These are phyloP conservation scores for Cromileptes altivelis DNA, from an alignment of 2,113 vertebrate genomes.

Conservation along the genomic window DNA sequence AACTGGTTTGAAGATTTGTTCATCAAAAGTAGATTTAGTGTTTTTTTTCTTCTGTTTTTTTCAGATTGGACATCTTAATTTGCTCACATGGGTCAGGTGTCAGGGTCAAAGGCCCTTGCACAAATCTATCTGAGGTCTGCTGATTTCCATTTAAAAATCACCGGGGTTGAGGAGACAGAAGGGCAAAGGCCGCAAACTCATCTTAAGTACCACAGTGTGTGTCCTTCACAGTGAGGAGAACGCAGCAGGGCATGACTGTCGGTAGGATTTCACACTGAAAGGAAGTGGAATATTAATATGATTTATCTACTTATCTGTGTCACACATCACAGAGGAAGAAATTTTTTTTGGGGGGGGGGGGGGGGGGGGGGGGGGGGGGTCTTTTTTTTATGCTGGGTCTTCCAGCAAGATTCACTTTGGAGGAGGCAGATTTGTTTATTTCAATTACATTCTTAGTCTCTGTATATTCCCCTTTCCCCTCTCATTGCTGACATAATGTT, in stretches of 20 bases:
- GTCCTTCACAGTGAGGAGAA: slow-evolving; percentile 58
- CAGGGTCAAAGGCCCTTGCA: slow-evolving; percentile 44
- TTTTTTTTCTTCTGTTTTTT: slow-evolving; percentile 19
- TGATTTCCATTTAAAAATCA: slow-evolving; percentile 62
- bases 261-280: slow-evolving; percentile 25
- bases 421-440: neutral
- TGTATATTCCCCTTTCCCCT: neutral
- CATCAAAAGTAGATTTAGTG: slow-evolving; percentile 4
- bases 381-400: neutral
- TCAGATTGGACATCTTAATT: slow-evolving; percentile 44
- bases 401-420: neutral
- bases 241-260: slow-evolving; percentile 39
- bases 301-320: slow-evolving; percentile 33
- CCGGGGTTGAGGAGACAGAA: slow-evolving; percentile 22
- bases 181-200: slow-evolving; percentile 49
- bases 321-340: slow-evolving; percentile 22
- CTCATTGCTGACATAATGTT: neutral
- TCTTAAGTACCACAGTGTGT: slow-evolving; percentile 45
- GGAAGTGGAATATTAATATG: slow-evolving; percentile 44
- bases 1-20: neutral
- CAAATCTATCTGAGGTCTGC: slow-evolving; percentile 40
- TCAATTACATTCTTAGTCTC: neutral
- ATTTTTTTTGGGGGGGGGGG: neutral
- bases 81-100: slow-evolving; percentile 48
- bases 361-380: too few species aligned